Conservation (phyloP, 2,113 vertebrate genomes). For the Recurvirostra avosetta region DNA sequence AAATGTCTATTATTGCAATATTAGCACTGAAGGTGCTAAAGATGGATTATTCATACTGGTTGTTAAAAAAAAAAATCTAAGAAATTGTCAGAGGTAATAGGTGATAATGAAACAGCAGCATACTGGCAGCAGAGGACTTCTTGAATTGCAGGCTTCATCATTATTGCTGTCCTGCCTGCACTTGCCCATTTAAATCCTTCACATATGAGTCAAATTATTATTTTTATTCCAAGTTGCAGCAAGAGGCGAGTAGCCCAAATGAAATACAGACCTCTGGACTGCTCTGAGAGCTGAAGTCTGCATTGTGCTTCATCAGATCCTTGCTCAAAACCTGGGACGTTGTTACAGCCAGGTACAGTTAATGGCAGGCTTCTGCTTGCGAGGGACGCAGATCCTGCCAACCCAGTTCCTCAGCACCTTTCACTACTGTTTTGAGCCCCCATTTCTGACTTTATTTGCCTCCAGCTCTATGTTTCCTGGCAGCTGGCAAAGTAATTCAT, state of each 20-base stretch:
- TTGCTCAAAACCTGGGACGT: not conserved
- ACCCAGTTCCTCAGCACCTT: not conserved
- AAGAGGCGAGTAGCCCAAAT: not conserved
- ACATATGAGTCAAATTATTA: not conserved
- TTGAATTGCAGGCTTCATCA: not conserved
- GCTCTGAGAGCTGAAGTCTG: not conserved
- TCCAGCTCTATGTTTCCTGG: not conserved
- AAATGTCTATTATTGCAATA: not conserved
- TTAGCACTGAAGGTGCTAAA: not conserved
- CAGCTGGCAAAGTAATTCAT: not conserved
- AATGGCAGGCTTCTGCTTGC: not conserved
- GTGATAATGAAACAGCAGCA: constrained; percentile 71
- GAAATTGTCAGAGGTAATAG: not conserved
- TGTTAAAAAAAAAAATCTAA: not conserved
- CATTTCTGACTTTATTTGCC: not conserved
- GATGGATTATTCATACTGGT: not conserved
- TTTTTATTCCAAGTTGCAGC: constrained; percentile 3
- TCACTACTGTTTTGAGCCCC: not conserved
- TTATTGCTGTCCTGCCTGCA: constrained; percentile 54
- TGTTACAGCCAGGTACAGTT: not conserved
- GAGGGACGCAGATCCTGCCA: not conserved
- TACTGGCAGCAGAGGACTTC: not conserved
- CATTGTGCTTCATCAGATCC: not conserved
- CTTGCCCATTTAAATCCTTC: constrained; percentile 17
- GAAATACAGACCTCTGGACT: not conserved